Evolutionary conservation across 2,797 vertebrate genomes (phyloP).

Genomic region (Cuculus canorus): DNA sequence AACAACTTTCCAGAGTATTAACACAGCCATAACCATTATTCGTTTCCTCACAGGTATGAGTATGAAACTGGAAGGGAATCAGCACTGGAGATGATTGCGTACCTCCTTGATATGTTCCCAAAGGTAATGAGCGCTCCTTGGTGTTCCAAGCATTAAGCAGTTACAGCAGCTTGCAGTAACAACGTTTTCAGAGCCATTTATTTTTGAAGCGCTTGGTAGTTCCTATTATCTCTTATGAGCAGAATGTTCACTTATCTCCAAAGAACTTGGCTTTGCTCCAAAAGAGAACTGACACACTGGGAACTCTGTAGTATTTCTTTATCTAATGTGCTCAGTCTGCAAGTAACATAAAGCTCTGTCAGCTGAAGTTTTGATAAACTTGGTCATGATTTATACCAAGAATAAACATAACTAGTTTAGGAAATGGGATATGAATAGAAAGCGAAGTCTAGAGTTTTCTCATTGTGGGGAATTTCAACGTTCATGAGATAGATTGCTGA

Average conservation of each 20-base stretch:
- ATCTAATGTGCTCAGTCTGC: not conserved
- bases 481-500: not conserved
- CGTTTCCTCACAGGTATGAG: conserved; percentile 82
- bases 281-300: not conserved
- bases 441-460: not conserved
- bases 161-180: not conserved
- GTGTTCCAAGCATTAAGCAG: not conserved
- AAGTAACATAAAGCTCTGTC: conserved; percentile 11
- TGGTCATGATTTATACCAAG: not conserved
- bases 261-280: not conserved
- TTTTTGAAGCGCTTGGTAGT: not conserved
- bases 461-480: not conserved
- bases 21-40: not conserved
- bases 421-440: not conserved
- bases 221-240: not conserved
- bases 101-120: conserved; percentile 90
- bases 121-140: conserved; percentile 77
- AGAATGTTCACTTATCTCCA: not conserved
- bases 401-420: not conserved
- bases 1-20: not conserved
- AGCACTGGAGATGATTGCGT: conserved; percentile 90
- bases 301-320: not conserved
- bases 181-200: not conserved
- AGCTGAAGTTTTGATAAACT: not conserved
- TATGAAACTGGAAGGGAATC: conserved; percentile 94